A percentile compares a stretch with the other conserved stretches of the same genome.
Evolutionary conservation across 2,113 vertebrate species (phyloP).

Genomic region (Australoheros scitulus): DNA sequence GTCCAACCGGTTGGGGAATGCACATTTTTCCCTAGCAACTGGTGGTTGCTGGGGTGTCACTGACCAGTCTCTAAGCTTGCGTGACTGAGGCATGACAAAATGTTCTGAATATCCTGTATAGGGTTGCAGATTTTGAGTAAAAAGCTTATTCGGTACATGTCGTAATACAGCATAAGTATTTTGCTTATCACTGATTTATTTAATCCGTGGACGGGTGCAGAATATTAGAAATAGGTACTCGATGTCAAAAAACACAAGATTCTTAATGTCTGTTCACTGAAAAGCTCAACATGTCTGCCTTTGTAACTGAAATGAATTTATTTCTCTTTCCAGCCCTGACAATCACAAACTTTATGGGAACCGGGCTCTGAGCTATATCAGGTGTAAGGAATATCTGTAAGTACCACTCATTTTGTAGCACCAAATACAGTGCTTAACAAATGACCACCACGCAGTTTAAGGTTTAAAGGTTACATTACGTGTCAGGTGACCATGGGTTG

Average conservation of each 20-base stretch:
- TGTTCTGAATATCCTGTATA: too few species aligned
- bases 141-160: neutral
- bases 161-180: neutral
- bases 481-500: too few species aligned
- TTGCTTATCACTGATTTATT: neutral
- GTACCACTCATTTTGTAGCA: slow-evolving; percentile 34
- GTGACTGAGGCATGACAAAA: neutral
- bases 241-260: neutral
- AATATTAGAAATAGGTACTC: too few species aligned
- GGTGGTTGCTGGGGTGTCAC: neutral
- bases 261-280: neutral
- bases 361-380: slow-evolving; percentile 89
- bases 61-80: neutral
- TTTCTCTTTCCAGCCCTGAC: slow-evolving; percentile 77
- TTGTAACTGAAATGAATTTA: neutral
- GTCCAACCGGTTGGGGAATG: neutral
- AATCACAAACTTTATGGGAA: slow-evolving; percentile 93
- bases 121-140: too few species aligned
- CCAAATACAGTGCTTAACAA: neutral
- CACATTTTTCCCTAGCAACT: too few species aligned
- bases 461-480: neutral
- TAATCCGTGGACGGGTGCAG: neutral
- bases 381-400: slow-evolving; percentile 77
- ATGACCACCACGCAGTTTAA: neutral
- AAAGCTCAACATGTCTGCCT: neutral